A percentile compares a stretch with the other conserved stretches of the same genome.
Evolutionary conservation across 1,140 invertebrate species (phyloP).

Genomic region (Andricus grossulariae): DNA sequence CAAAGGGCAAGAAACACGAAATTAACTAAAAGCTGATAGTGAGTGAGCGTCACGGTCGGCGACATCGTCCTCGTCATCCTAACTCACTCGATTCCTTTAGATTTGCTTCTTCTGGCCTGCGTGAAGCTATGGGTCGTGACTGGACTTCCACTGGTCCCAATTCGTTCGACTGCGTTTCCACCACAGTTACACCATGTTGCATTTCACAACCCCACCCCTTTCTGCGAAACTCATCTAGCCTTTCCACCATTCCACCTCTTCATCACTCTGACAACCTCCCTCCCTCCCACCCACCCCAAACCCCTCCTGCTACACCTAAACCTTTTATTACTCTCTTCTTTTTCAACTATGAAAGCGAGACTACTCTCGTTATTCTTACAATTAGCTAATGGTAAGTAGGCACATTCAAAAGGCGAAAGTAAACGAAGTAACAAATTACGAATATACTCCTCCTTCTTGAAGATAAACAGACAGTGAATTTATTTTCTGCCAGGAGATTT

Average conservation of each 20-base stretch:
- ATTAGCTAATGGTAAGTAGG: slow-evolving; percentile 9
- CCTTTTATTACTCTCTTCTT: slow-evolving; percentile 2
- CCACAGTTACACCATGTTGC: slow-evolving; percentile 58
- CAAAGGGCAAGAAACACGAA: slow-evolving; percentile 25
- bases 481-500: no score
- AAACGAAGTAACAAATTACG: neutral
- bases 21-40: neutral
- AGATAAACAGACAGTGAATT: no score
- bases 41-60: slow-evolving; percentile 6
- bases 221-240: slow-evolving; percentile 68
- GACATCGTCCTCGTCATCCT: slow-evolving; percentile 36
- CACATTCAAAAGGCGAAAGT: neutral
- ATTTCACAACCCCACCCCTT: slow-evolving; percentile 68
- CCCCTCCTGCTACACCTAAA: neutral
- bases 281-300: neutral
- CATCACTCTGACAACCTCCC: slow-evolving; percentile 34
- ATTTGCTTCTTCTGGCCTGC: slow-evolving; percentile 41
- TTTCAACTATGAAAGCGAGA: neutral
- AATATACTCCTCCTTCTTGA: neutral
- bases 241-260: slow-evolving; percentile 53
- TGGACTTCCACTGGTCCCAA: slow-evolving; percentile 64
- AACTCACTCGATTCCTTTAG: slow-evolving; percentile 9
- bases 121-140: slow-evolving; percentile 47
- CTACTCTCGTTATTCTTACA: neutral
- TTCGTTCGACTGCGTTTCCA: slow-evolving; percentile 65